Base-by-base conservation (phyloP, 2,797 vertebrate genomes). In the Sylvilagus floridanus region DNA sequence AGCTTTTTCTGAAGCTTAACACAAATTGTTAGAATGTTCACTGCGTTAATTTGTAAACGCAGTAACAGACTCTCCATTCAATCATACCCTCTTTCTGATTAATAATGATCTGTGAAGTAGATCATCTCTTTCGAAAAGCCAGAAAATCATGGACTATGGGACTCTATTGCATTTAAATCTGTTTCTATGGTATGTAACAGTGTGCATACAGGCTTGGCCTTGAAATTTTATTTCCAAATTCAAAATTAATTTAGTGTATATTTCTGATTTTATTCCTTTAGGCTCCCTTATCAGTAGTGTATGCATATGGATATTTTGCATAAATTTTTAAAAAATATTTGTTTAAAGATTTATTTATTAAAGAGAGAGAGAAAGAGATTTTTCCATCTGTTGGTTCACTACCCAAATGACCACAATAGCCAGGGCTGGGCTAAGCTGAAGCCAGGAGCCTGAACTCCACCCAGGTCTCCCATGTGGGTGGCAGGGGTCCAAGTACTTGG, bases 201-300 rank as follows among this genome's bases (percentile, higher is more conserved):
- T n/a, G 14, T 72, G 52, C 50, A 90, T 8, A 65, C 9, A n/a
- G 72, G n/a, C 78, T 0, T 93, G 72, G 62, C 72, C 75, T 17
- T 47, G 37, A 87, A 93, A 71, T 37, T 52, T 21, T 88, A 84
- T 66, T 83, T 83, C 77, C 65, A 84, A 75, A 17, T 90, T 95
- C 71, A 77, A 90, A 94, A 84, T 52, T 63, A 78, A 68, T 50
- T 72, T 75, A 37, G 26, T 52, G 76, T 60, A 17, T 47, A 19
- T 47, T 62, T 92, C 84, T 85, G 50, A 81, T 62, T 91, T 62
- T 77, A 87, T 63, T 35, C 84, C 60, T 60, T 68, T 84, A 50
- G 42, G 7, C 32, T 32, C 90, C 92, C 37, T 89, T 75, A 77
- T 90, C 17, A 14, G 37, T 65, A 47, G 24, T 42, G 84, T 78